Base-by-base conservation (phyloP, 2,888 invertebrate genomes). In the Torymus tubicola region DNA sequence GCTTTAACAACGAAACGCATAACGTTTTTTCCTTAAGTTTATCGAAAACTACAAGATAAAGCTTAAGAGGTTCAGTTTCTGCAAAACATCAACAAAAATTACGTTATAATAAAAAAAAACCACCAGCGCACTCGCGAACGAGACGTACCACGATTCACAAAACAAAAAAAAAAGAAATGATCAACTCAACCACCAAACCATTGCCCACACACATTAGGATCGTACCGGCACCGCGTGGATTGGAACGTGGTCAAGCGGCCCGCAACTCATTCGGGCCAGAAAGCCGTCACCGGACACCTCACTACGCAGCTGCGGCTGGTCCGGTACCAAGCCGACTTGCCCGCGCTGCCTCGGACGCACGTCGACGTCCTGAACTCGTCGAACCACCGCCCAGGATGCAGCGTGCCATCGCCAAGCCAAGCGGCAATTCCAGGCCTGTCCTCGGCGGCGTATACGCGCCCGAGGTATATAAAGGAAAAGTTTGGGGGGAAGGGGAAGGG, bases 261-360 rank as follows among this genome's bases (percentile, higher is more conserved):
- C 80, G 80, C 50, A 82, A 70, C 65, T 69, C 69, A 3, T 72
- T 80, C 55, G 79, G 79, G 10, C 79, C 64, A 12, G 82, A 80
- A 52, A 63, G 3, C 10, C 67, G 71, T 2, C 73, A 60, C 12
- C 71, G 42, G 31, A 50, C 70, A 53, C 67, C 58, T 31, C 21
- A 42, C 61, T 60, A 24, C 13, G 77, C 63, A 60, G 10, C 52
- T 4, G 42, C 16, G 42, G 42, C 64, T 0, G 57, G 68, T 16
- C n/a, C 21, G 12, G 18, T 18, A 57, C 42, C 10, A 18, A 69
- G 63, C 57, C 88, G 89, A 81, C 84, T 90, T 80, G 87, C 88
- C 65, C 86, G 90, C 83, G 89, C 89, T 31, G 89, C 89, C 60
- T 90, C 90, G 80, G 90, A 90, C 82, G 89, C 88, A 71, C 85